Base-by-base conservation (phyloP, 2,797 vertebrate genomes). In the Bufotes viridis region DNA sequence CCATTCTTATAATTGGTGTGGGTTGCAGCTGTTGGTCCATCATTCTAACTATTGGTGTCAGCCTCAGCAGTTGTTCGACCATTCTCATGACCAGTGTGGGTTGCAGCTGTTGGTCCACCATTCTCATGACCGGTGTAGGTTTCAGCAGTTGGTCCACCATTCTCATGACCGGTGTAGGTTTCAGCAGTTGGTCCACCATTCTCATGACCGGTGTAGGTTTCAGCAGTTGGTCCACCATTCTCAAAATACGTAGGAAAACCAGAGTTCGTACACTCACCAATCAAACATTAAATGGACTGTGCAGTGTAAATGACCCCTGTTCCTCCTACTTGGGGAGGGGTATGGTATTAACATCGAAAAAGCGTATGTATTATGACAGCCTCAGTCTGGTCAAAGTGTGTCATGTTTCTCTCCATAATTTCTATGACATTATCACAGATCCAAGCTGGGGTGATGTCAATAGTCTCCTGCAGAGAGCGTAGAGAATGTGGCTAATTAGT, bases 401-500 rank as follows among this genome's bases (percentile, higher is more conserved):
- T 42, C 42, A 42, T 42, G 42, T 42, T 42, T 49, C 22, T 13
- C 1, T 74, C 9, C n/a, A 18, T 9, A 20, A 5, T 55, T n/a
- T 17, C 6, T 78, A 24, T 55, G 2, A 76, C 20, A 20, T 8
- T 74, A 49, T 49, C n/a, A 53, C 34, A 74, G 70, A 42, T 3
- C 53, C 5, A 1, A 24, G 8, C 60, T 7, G 42, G 22, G 12
- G 22, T 24, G 34, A 7, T 18, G 65, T 69, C 24, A 83, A 69
- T 86, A 29, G 10, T 20, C 42, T 78, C 61, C 61, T 34, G 57
- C 42, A 34, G 24, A 67, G 84, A 53, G 6, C 3, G 42, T 7
- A 22, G 53, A 29, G 65, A 57, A 78, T 84, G 84, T 10, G 17
- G 51, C 22, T 79, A 55, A 86, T 78, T 65, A 75, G n/a, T 61